Evolutionary conservation across 2,113 vertebrate species (phyloP).

Genomic region (Labrus mixtus): DNA sequence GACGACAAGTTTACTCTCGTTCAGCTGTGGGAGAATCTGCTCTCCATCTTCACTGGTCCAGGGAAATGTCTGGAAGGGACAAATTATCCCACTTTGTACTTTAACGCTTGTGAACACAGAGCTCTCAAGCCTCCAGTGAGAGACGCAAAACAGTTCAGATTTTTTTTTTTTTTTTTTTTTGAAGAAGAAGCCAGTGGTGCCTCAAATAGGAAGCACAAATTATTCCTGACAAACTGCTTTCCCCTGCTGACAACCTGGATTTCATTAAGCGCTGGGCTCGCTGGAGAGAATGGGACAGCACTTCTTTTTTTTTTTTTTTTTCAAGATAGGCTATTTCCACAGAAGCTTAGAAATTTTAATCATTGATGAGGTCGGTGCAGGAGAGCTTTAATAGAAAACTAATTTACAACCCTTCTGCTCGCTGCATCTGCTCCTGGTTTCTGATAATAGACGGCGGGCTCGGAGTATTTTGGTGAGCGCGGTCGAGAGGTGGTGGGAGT

Average conservation of each 20-base stretch:
- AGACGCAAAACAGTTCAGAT: constrained; percentile 15
- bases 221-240: constrained; percentile 64
- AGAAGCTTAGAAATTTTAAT: constrained; percentile 71
- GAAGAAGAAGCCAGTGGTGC: constrained; percentile 31
- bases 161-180: not conserved
- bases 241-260: constrained; percentile 65
- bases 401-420: constrained; percentile 69
- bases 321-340: constrained; percentile 72
- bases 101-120: not conserved
- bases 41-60: not conserved
- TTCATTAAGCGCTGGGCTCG: constrained; percentile 64
- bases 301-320: constrained; percentile 61
- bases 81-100: not conserved
- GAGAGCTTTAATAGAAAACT: constrained; percentile 76
- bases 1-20: no score
- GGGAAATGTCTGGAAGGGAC: not conserved
- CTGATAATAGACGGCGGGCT: constrained; percentile 35
- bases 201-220: constrained; percentile 62
- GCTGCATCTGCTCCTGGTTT: constrained; percentile 60
- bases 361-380: constrained; percentile 73
- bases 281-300: constrained; percentile 53
- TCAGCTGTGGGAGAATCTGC: not conserved
- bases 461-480: not conserved
- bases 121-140: not conserved
- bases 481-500: constrained; percentile 10